Evolutionary conservation across 2,797 vertebrate species (phyloP).

Genomic region (Erethizon dorsatum): DNA sequence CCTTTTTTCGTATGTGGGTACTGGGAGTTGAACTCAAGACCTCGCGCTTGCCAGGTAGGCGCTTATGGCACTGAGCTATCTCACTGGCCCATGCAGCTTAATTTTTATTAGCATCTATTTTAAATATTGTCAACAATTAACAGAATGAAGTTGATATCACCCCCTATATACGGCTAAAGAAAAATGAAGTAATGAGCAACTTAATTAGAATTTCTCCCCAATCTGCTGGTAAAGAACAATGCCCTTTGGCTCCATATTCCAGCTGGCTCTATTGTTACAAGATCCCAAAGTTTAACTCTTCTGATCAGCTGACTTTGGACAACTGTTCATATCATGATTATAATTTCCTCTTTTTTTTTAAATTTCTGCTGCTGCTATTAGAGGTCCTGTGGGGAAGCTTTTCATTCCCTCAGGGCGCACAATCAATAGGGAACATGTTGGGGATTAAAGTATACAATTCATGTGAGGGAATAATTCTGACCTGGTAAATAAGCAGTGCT

Average conservation of each 20-base stretch:
- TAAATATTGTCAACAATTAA: not conserved
- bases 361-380: not conserved
- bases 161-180: not conserved
- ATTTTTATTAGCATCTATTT: not conserved
- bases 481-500: not conserved
- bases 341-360: not conserved
- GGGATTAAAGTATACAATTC: not conserved
- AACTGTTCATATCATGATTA: not conserved
- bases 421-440: accelerated
- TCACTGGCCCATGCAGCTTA: not conserved
- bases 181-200: not conserved
- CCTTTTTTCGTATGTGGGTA: too few species aligned
- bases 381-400: not conserved
- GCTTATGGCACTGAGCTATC: too few species aligned
- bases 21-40: too few species aligned
- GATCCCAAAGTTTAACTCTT: not conserved
- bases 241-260: not conserved
- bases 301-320: not conserved
- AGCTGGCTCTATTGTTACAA: not conserved
- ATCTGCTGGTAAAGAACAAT: not conserved
- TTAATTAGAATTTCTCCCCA: not conserved
- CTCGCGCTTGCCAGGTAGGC: too few species aligned
- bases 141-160: not conserved
- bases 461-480: not conserved
- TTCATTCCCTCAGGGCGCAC: not conserved